Base-by-base conservation (phyloP, 2,797 vertebrate genomes). In the Gallirallus australis region DNA sequence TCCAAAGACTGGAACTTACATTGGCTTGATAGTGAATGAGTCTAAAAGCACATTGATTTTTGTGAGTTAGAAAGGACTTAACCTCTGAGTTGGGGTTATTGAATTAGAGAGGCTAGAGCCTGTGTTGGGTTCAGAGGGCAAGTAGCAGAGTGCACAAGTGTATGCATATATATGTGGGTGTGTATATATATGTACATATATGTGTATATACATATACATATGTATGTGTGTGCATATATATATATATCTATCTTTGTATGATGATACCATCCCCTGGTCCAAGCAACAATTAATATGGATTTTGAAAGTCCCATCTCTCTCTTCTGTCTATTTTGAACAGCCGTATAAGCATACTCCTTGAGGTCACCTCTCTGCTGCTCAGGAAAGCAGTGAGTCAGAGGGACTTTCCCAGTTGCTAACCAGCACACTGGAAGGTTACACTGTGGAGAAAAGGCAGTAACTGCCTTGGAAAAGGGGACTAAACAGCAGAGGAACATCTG, bases 401-500 rank as follows among this genome's bases (percentile, higher is more conserved):
- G 35, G 30, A 47, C 24, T 84, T 61, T 59, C 20, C 23, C 54
- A 12, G 27, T 13, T 79, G 15, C 33, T 65, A 42, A 28, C 16
- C 21, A 75, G 28, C 37, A 15, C 0, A 0, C 24, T 82, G 72
- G 33, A 71, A n/a, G 37, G 19, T 16, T 47, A 3, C 14, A 6
- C 14, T 59, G 60, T 2, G 5, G 25, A 57, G 17, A 85, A 59
- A 81, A 81, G 70, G 14, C 8, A 37, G 39, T 30, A 48, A 47
- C 30, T 35, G 45, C 10, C 31, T 81, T 0, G 0, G 54, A 48
- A 31, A 33, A 56, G 5, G 11, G 1, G 20, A 20, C 21, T 35
- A 17, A 86, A 52, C 25, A 68, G 17, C 57, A 89, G 12, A 76
- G 17, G 30, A 66, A 83, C 37, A 42, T 61, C 37, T 63, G 52